phyloP scores from a whole-genome alignment of 2,797 vertebrate genomes.

The Syndactyla subalaris region DNA sequence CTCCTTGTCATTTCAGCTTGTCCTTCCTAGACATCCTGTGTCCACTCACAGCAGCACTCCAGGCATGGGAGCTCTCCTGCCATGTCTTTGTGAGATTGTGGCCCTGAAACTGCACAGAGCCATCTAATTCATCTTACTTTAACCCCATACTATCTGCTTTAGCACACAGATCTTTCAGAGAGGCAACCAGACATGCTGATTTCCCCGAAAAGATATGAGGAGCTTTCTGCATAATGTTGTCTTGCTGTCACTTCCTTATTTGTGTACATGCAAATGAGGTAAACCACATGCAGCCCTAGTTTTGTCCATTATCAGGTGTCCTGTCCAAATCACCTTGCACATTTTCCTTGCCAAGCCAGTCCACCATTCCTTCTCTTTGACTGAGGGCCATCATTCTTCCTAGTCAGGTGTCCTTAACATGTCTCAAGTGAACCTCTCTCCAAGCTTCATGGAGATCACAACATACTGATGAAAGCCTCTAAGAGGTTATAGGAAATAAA shows the following conservation, averaged over 20 bases:
- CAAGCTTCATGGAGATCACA: background rate
- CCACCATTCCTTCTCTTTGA: background rate
- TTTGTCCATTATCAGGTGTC: background rate
- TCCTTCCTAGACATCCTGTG: background rate
- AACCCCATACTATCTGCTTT: rapidly evolving
- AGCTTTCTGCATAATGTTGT: background rate
- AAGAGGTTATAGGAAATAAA: background rate
- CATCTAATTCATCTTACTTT: background rate
- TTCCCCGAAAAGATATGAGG: background rate
- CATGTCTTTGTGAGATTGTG: background rate
- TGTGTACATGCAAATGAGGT: rapidly evolving
- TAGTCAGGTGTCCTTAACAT: background rate
- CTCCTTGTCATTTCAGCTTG: rapidly evolving
- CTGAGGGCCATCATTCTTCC: background rate
- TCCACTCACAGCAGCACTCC: background rate
- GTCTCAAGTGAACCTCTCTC: background rate
- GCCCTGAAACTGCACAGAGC: background rate
- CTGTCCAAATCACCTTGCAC: background rate
- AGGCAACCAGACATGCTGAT: background rate
- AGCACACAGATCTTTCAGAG: background rate
- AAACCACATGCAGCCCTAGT: background rate
- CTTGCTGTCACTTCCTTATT: background rate
- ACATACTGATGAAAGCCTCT: background rate
- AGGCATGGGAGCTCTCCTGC: background rate
- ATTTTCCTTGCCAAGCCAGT: background rate